Base-by-base conservation (phyloP, 2,113 vertebrate species). In the Ailurus styani region DNA sequence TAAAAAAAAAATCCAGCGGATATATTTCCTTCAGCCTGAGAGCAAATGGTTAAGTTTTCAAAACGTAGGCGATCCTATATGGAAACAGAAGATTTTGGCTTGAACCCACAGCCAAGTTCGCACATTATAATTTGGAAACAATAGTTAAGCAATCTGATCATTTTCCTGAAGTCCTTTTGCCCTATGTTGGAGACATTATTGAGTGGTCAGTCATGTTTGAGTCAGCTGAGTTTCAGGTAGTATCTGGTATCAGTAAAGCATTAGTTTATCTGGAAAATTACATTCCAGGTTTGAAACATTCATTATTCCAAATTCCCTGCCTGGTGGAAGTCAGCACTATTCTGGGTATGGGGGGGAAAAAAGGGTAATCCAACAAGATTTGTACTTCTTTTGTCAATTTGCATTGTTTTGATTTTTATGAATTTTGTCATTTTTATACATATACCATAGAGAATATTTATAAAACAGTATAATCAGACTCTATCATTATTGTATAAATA, bases 241-340 rank as follows among this genome's bases (percentile, higher is more conserved):
- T 93, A 94, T 90, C 55, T 73, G 64, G 7, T 93, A 60, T 68
- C 62, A 78, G 64, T 84, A 82, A 34, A 87, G 54, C 12, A 60
- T 83, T 40, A 88, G 42, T 91, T 96, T 87, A 98, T 81, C 27
- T 93, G 75, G 92, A 96, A 97, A 91, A 84, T 89, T 70, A 83
- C 55, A 87, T 83, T 96, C 45, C 37, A 77, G 45, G 54, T 97
- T 95, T 96, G 94, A 96, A 60, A 78, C 21, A 70, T 77, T 90
- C 29, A 82, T 73, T 92, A 82, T 64, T 96, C 60, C 25, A 83
- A 83, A 96, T 93, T 92, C 90, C 54, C 64, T 86, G 25, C 57
- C 27, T 93, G 42, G 23, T 89, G 4, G 88, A 90, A 89, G 77
- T 77, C 52, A 96, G 5, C 34, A 88, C 87, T 78, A 95, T 93